Conservation (phyloP, 2,113 vertebrate genomes). For the Antechinus stuartii region DNA sequence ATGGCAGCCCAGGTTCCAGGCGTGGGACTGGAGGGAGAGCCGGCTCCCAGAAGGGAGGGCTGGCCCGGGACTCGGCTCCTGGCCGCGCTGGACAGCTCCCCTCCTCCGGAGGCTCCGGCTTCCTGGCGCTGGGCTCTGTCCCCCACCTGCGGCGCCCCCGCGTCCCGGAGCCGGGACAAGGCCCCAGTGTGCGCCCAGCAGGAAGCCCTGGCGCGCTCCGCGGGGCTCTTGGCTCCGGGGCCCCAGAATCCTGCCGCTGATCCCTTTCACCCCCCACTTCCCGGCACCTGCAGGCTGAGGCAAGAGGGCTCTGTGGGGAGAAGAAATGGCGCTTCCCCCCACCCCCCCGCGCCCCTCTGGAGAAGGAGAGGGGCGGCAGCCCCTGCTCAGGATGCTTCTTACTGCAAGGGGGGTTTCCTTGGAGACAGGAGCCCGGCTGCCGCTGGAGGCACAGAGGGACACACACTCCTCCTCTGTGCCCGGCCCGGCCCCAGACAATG, state of each 20-base stretch:
- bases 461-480: background rate
- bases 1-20: too few species aligned
- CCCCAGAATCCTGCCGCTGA: slow-evolving; percentile 44
- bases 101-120: background rate
- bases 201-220: background rate
- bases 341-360: background rate
- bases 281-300: slow-evolving; percentile 65
- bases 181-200: background rate
- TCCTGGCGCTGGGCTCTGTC: too few species aligned
- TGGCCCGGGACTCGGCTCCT: background rate
- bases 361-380: slow-evolving; percentile 14
- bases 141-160: background rate
- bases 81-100: background rate
- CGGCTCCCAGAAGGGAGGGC: too few species aligned
- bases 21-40: too few species aligned
- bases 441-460: background rate
- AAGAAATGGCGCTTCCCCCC: slow-evolving; percentile 42
- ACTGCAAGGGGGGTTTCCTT: background rate
- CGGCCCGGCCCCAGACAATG: background rate
- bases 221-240: slow-evolving; percentile 46
- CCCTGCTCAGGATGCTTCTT: background rate
- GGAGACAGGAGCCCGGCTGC: background rate
- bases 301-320: slow-evolving; percentile 61
- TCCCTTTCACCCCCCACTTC: slow-evolving; percentile 20
- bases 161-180: slow-evolving; percentile 11